These are phyloP conservation scores for Hirundo rustica DNA, from an alignment of 2,797 vertebrate genomes.

Conservation along the genomic window DNA sequence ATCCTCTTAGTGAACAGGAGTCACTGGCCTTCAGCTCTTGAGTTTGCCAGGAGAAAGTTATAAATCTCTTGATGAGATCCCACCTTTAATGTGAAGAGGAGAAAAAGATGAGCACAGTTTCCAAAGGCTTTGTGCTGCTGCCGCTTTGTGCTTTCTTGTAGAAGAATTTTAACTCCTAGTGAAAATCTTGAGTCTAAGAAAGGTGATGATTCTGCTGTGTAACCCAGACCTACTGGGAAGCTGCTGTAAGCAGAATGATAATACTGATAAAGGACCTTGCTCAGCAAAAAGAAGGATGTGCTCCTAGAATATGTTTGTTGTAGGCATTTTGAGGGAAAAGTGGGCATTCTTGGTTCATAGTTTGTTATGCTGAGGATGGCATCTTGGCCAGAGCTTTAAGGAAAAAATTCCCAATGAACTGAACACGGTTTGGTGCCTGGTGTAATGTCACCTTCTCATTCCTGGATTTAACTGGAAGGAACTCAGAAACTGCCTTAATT, in stretches of 20 bases:
- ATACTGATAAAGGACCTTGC: not conserved
- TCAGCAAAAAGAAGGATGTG: not conserved
- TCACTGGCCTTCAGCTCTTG: not conserved
- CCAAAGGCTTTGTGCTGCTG: not conserved
- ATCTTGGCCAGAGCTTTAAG: not conserved
- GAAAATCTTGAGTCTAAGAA: not conserved
- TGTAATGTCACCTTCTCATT: not conserved
- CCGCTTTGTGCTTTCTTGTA: not conserved
- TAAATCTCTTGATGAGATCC: not conserved
- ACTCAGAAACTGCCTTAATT: not conserved
- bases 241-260: not conserved
- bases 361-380: fast-evolving
- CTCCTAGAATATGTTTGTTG: not conserved
- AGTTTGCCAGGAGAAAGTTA: not conserved
- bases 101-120: not conserved
- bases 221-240: not conserved
- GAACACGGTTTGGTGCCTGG: fast-evolving
- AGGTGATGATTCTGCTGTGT: not conserved
- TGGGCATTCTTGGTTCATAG: not conserved
- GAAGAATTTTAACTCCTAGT: not conserved
- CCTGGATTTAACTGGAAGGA: not conserved
- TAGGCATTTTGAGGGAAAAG: not conserved
- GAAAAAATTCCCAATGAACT: not conserved
- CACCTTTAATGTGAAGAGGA: not conserved
- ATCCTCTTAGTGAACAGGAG: not conserved